Percentiles rank a stretch among this genome's conserved stretches.
Conservation (phyloP, 1,140 invertebrate species). For the Bombus waltoni region DNA sequence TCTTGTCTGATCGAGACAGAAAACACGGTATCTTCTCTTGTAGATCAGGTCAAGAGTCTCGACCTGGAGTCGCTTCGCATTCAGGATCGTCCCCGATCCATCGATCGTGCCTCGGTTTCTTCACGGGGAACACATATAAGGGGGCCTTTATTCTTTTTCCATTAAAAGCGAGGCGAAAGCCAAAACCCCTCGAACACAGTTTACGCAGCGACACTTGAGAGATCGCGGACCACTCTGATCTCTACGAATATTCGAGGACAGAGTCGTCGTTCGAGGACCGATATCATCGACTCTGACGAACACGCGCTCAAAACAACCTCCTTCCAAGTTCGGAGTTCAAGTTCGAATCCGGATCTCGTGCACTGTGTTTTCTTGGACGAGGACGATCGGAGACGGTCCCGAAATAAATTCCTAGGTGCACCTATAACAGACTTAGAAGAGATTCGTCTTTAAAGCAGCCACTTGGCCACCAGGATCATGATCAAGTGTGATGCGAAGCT, state of each 20-base stretch:
- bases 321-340: neutral
- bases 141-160: neutral
- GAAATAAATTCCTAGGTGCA: constrained; percentile 67
- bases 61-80: neutral
- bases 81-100: constrained; percentile 40
- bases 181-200: constrained; percentile 21
- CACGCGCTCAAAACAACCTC: neutral
- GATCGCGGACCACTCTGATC: constrained; percentile 9
- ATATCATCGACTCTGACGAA: neutral
- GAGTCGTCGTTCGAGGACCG: neutral
- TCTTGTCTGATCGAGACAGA: constrained; percentile 1
- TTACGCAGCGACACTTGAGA: neutral
- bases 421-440: constrained; percentile 37
- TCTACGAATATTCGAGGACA: neutral
- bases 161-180: neutral
- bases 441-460: constrained; percentile 76
- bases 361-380: constrained; percentile 13
- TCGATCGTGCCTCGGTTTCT: neutral
- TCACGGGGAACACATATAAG: constrained; percentile 7
- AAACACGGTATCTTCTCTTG: neutral
- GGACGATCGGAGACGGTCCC: constrained; percentile 65
- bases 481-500: constrained; percentile 77
- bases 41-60: constrained; percentile 13
- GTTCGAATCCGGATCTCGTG: constrained; percentile 5
- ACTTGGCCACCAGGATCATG: constrained; percentile 80